Evolutionary conservation across 2,888 invertebrate genomes (phyloP).

Genomic region (Dynastes tityus): DNA sequence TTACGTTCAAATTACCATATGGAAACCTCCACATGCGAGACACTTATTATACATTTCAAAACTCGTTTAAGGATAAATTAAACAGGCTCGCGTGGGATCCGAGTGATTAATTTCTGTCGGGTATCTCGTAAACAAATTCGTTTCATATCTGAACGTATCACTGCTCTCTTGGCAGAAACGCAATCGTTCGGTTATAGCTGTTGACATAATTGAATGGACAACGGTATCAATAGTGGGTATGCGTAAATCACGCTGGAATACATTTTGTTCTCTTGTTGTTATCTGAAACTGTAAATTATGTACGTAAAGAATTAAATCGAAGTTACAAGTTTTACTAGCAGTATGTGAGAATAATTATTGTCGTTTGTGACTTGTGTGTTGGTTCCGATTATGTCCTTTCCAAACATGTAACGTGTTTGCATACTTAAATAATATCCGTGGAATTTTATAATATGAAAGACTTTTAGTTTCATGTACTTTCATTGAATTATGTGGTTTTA

Average conservation of each 20-base stretch:
- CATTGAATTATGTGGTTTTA: too few species aligned
- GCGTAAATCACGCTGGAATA: not conserved
- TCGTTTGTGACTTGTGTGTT: too few species aligned
- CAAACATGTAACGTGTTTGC: too few species aligned
- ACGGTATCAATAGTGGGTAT: conserved; percentile 4
- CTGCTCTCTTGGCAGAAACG: conserved; percentile 3
- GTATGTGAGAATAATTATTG: not conserved
- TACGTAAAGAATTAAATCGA: not conserved
- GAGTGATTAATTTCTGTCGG: conserved; percentile 11
- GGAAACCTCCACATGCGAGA: conserved; percentile 21
- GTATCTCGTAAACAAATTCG: conserved; percentile 33
- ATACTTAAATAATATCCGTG: too few species aligned
- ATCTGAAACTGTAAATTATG: conserved; percentile 20
- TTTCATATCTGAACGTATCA: conserved; percentile 15
- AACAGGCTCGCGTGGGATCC: conserved; percentile 18
- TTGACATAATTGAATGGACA: conserved; percentile 29
- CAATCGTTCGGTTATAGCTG: conserved; percentile 1
- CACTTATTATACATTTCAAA: conserved; percentile 17
- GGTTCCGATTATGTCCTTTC: too few species aligned
- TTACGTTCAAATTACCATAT: conserved; percentile 32
- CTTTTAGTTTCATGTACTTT: too few species aligned
- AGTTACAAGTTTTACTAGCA: not conserved
- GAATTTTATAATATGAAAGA: too few species aligned
- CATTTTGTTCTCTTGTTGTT: not conserved
- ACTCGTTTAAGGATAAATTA: conserved; percentile 32